Evolutionary conservation across 2,113 vertebrate genomes (phyloP), one percentile per base, ranked within the genome.

Genomic region (Myxocyprinus asiaticus): DNA sequence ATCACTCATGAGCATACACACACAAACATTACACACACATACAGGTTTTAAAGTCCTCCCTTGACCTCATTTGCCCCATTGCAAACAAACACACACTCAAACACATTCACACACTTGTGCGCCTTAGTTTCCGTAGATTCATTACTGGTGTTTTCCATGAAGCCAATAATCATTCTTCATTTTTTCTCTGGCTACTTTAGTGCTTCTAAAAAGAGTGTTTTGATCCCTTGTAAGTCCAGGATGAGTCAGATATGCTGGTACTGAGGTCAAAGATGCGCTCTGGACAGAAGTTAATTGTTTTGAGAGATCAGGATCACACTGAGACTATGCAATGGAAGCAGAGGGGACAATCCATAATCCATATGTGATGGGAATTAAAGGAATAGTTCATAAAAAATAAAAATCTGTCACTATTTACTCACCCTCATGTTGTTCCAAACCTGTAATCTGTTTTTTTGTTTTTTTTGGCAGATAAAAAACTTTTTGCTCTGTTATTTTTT

Each of bases 21-120:
- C 70, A 81, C 76, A 33, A 72, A 62, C 7, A 67, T 15, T 12
- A 81, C 8, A 80, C 59, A 9, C 51, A 5, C 48, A 55, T 6
- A 43, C n/a, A 64, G 6, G 55, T 42, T 80, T 79, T 79, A 15
- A 63, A 72, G 66, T 63, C 78, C 68, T 82, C 66, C 78, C 51
- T 50, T 45, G 53, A 76, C 67, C 61, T 71, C 58, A n/a, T 6
- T n/a, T 58, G 50, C 50, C 7, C 5, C 47, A 6, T 48, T 53
- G 6, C 14, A 58, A 12, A 58, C 55, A 58, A 14, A 10, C 15
- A 9, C 74, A 66, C 65, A 9, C 64, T 48, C 48, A 15, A n/a
- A n/a, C 61, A 61, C 78, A 15, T 17, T 48, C 7, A 62, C 47
- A 45, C 10, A 72, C 77, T 82, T 66, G 44, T 76, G 7, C 15